These are phyloP conservation scores for Entomobrya multifasciata DNA, from an alignment of 2,888 invertebrate species.

Conservation along the genomic window DNA sequence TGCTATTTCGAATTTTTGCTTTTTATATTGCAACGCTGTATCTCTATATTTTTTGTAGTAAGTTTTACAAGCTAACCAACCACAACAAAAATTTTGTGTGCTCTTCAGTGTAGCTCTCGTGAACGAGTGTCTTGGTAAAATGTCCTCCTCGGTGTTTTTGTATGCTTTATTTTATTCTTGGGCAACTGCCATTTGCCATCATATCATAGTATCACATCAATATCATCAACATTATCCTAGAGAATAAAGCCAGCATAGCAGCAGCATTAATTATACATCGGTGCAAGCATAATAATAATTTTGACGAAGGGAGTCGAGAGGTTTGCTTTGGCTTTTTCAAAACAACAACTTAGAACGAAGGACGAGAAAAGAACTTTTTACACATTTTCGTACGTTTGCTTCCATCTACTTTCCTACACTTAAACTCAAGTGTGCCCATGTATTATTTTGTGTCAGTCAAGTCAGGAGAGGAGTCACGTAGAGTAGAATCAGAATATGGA, in stretches of 20 bases:
- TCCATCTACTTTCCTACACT: background rate
- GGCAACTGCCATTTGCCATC: background rate
- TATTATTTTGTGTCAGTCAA: no score
- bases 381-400: background rate
- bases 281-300: background rate
- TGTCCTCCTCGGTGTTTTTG: constrained; percentile 24
- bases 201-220: background rate
- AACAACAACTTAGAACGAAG: background rate
- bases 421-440: no score
- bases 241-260: background rate
- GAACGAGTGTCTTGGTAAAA: constrained; percentile 61
- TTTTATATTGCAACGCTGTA: no score
- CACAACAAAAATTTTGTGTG: constrained; percentile 17
- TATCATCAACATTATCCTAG: background rate
- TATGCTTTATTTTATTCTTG: background rate
- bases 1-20: no score
- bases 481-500: background rate
- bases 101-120: constrained; percentile 66
- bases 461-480: no score
- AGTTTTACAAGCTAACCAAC: background rate
- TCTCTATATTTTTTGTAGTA: no score
- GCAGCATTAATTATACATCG: background rate
- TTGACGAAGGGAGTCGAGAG: background rate
- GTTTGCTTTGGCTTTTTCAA: no score
- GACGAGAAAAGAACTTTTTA: background rate